phyloP scores from a whole-genome alignment of 2,888 invertebrate species.

The Ethmia dodecea region DNA sequence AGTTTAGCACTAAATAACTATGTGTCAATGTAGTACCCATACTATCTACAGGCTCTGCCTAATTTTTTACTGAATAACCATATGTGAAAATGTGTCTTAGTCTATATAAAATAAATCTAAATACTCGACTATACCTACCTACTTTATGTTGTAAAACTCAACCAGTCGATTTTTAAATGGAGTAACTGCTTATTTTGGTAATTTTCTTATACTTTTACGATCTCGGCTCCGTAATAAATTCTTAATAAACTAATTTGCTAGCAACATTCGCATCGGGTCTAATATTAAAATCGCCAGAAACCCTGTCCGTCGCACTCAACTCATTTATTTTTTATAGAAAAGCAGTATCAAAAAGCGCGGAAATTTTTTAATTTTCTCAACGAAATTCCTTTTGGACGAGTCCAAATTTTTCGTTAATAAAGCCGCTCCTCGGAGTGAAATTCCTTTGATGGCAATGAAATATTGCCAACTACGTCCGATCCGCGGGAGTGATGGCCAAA shows the following conservation, averaged over 20 bases:
- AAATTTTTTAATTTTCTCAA: slow-evolving; percentile 64
- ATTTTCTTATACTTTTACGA: too few relatives aligned
- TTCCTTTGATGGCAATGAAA: slow-evolving; percentile 70
- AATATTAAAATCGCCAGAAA: slow-evolving; percentile 41
- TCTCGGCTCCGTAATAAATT: slow-evolving; percentile 24
- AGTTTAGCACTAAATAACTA: too few relatives aligned
- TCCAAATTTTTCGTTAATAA: slow-evolving; percentile 67
- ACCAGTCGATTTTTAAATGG: too few relatives aligned
- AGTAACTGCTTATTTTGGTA: too few relatives aligned
- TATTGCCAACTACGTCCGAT: slow-evolving; percentile 52
- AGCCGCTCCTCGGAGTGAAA: slow-evolving; percentile 43
- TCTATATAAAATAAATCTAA: too few relatives aligned
- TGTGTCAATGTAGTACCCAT: too few relatives aligned
- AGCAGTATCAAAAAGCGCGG: slow-evolving; percentile 46
- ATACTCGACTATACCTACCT: too few relatives aligned
- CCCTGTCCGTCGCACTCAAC: slow-evolving; percentile 34
- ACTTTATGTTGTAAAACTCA: too few relatives aligned
- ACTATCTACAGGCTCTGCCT: too few relatives aligned
- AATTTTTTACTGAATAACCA: too few relatives aligned
- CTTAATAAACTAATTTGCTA: slow-evolving; percentile 39
- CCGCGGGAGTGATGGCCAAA: slow-evolving; percentile 27
- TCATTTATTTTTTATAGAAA: slow-evolving; percentile 44
- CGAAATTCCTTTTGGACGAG: slow-evolving; percentile 49
- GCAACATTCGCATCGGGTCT: slow-evolving; percentile 24
- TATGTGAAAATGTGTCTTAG: too few relatives aligned